Base-by-base conservation (phyloP, 1,140 invertebrate species). In the Philotrypesis tridentata region DNA sequence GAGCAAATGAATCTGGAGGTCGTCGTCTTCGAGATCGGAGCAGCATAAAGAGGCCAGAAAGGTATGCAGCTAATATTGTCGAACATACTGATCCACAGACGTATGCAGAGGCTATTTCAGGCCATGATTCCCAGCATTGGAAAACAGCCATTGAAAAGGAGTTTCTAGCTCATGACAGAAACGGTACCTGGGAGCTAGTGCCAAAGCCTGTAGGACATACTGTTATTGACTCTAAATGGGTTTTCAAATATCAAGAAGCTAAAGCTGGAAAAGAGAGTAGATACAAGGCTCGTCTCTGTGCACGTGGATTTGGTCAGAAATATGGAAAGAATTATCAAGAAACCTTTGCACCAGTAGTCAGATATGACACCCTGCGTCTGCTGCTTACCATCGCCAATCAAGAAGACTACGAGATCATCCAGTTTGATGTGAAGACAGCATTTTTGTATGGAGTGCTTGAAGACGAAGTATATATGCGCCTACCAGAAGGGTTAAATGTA, bases 381-480 rank as follows among this genome's bases (percentile, higher is more conserved):
- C n/a, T 90, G 0, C 63, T 91, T 7, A 78, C 88, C 7, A 6
- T 87, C 29, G 85, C 87, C 25, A 86, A 85, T 0, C 72, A 82
- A 55, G 29, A 84, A 27, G 80, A 87, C 70, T 79, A 85, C 0
- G n/a, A 84, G 67, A 84, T 90, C 0, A 43, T 60, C 7, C 87
- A 90, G 71, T 86, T 91, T 55, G 91, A 92, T 84, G 84, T 91
- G 21, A 85, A 84, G 79, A 89, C 87, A 5, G 90, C 90, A 14
- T 92, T 91, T 84, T 81, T 91, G 9, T 84, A 91, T 82, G 88
- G 89, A 25, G 40, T 87, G 5, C 74, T 91, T 37, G 74, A 89
- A 1, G 87, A 91, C 83, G 85, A 86, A 55, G 83, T 90, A 0
- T 88, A 82, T 43, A 89, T 92, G 86, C 40, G 87, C 23, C 82